Conservation (phyloP, 2,797 vertebrate species). For the Schizopygopsis pylzovi region DNA sequence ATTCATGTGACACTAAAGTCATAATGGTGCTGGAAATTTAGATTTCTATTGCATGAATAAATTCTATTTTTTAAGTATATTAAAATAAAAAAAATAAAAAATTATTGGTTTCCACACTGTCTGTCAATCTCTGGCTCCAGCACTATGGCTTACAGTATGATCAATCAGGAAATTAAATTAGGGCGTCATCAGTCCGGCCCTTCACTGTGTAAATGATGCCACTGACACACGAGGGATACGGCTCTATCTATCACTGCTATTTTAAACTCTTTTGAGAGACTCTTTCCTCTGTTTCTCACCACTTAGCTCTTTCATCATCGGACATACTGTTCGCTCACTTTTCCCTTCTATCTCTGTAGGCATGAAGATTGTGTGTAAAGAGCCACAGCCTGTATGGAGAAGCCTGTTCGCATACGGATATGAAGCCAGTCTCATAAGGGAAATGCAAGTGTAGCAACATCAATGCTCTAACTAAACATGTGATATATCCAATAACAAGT, state of each 20-base stretch:
- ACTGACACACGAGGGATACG: not conserved
- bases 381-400: not conserved
- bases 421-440: not conserved
- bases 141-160: conserved; percentile 5
- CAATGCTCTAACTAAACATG: not conserved
- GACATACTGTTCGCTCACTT: not conserved
- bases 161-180: conserved; percentile 52
- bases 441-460: not conserved
- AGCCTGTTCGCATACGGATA: not conserved
- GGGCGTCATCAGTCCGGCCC: conserved; percentile 38
- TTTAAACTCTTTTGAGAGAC: conserved; percentile 49
- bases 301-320: conserved; percentile 31
- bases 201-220: conserved; percentile 37
- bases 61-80: not conserved
- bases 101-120: not conserved
- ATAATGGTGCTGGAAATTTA: not conserved
- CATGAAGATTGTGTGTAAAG: not conserved
- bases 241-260: conserved; percentile 41
- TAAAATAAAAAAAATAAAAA: not conserved
- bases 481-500: not conserved
- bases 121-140: conserved; percentile 32
- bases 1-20: no score
- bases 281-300: conserved; percentile 8
- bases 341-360: not conserved
- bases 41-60: not conserved